phyloP scores from a whole-genome alignment of 2,888 invertebrate species.

The Trichogramma dendrolimi region DNA sequence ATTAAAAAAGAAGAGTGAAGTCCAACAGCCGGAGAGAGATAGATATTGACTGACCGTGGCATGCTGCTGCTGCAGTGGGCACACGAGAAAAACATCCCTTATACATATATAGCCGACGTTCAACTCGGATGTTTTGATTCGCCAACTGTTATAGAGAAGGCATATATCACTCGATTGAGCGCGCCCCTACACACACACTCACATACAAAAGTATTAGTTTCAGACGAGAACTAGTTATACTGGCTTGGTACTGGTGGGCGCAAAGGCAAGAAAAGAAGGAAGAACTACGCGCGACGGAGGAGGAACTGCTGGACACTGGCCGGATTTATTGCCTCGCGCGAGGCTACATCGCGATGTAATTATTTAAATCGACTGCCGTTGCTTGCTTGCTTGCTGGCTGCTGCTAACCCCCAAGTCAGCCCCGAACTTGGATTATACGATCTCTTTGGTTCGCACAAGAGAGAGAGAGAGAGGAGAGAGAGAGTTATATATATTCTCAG shows the following conservation, averaged over 20 bases:
- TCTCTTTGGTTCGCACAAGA: neutral
- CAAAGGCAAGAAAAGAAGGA: slow-evolving; percentile 1
- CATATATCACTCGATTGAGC: slow-evolving; percentile 43
- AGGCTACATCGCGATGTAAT: slow-evolving; percentile 26
- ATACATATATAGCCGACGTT: slow-evolving; percentile 27
- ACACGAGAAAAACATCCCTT: slow-evolving; percentile 35
- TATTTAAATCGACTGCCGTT: slow-evolving; percentile 25
- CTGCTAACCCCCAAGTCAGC: no score
- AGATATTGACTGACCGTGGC: slow-evolving; percentile 31
- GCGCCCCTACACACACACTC: slow-evolving; percentile 21
- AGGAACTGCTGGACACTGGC: slow-evolving; percentile 28
- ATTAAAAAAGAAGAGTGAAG: slow-evolving; percentile 9
- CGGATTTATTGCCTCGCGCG: slow-evolving; percentile 22
- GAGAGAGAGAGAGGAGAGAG: neutral
- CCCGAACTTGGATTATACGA: neutral
- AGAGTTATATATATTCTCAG: neutral
- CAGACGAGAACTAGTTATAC: neutral
- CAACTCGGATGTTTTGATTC: slow-evolving; percentile 47
- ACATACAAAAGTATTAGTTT: neutral
- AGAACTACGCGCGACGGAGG: slow-evolving; percentile 31
- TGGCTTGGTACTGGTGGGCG: neutral
- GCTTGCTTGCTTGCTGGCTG: neutral
- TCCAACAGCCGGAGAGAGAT: no score
- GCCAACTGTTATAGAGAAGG: slow-evolving; percentile 47
- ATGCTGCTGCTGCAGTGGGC: neutral